Conservation (phyloP, 2,888 invertebrate species). For the Drosophila tripunctata region DNA sequence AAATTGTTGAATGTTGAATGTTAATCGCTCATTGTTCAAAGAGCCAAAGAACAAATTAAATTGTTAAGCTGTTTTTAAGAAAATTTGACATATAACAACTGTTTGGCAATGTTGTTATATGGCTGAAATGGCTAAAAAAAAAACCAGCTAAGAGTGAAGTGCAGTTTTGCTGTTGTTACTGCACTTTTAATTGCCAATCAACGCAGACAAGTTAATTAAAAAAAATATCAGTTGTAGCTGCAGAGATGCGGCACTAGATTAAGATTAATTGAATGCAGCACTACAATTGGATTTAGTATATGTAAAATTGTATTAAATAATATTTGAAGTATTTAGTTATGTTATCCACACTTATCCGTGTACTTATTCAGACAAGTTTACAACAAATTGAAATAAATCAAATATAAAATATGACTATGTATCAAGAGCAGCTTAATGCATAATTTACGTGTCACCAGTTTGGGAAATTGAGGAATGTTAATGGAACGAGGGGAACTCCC, state of each 20-base stretch:
- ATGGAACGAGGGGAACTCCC: no score
- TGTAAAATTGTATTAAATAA: constrained; percentile 23
- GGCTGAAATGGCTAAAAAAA: no score
- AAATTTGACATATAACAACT: constrained; percentile 71
- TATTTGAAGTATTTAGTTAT: constrained; percentile 21
- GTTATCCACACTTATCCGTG: constrained; percentile 39
- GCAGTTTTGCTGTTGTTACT: constrained; percentile 43
- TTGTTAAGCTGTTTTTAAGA: constrained; percentile 64
- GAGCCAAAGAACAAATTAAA: constrained; percentile 72
- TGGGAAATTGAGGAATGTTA: constrained; percentile 16
- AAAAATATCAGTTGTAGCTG: constrained; percentile 48
- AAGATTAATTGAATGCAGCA: not conserved
- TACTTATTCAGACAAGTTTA: constrained; percentile 9
- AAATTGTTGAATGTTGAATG: constrained; percentile 57
- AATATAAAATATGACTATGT: constrained; percentile 16
- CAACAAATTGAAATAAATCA: constrained; percentile 8
- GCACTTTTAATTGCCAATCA: constrained; percentile 72
- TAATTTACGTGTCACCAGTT: constrained; percentile 57
- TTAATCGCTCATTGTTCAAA: constrained; percentile 75
- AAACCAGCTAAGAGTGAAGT: constrained; percentile 9
- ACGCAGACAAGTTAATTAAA: constrained; percentile 72
- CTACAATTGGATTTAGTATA: not conserved
- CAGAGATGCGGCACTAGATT: not conserved
- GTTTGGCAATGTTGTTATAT: constrained; percentile 37
- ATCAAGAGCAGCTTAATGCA: constrained; percentile 15